Percentiles rank a stretch among this genome's conserved stretches.
These are phyloP conservation scores for Budorcas taxicolor DNA, from an alignment of 2,113 vertebrate genomes.

Conservation along the genomic window DNA sequence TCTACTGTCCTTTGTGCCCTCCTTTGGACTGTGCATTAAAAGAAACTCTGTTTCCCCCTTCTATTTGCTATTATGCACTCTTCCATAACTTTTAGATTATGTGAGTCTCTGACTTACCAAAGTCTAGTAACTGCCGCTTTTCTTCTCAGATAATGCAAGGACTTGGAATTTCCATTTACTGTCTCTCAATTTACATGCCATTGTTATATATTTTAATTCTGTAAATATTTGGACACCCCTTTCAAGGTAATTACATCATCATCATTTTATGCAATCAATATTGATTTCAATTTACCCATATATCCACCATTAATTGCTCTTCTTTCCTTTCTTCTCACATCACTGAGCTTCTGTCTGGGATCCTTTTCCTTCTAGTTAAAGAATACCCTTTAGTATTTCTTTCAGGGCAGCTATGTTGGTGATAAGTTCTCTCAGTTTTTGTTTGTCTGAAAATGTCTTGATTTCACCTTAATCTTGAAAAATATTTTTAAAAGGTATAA, in stretches of 20 bases:
- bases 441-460: neutral
- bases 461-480: conserved; percentile 11
- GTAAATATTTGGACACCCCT: neutral
- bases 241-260: neutral
- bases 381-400: neutral
- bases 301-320: neutral
- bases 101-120: neutral
- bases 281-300: neutral
- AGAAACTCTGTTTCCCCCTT: neutral
- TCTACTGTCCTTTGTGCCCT: neutral
- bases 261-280: neutral
- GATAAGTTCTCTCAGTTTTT: neutral
- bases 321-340: neutral
- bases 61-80: neutral
- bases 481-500: neutral
- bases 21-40: neutral
- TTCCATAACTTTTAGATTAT: neutral
- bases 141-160: neutral
- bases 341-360: neutral
- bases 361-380: neutral
- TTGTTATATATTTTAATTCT: neutral
- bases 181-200: neutral
- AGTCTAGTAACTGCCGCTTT: neutral
- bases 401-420: neutral
- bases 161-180: neutral